Evolutionary conservation across 2,113 vertebrate genomes (phyloP).

Genomic region (Macrotus californicus): DNA sequence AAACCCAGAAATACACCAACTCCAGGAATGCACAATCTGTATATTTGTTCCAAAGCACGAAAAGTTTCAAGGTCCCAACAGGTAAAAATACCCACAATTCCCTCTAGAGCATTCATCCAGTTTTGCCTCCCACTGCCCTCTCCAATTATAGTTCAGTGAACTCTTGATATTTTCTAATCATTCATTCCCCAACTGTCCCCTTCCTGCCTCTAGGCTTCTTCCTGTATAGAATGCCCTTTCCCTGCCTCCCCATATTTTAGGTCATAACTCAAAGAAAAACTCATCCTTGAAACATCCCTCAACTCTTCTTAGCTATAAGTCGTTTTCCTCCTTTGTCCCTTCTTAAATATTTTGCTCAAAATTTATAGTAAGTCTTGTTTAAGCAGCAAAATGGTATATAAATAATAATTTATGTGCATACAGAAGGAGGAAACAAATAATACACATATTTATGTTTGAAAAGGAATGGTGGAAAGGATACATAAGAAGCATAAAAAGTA

Average conservation of each 20-base stretch:
- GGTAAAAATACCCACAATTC: not conserved
- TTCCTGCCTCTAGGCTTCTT: not conserved
- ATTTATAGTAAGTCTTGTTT: not conserved
- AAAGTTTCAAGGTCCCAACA: not conserved
- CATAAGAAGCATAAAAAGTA: not conserved
- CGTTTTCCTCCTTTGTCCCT: not conserved
- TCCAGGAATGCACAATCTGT: not conserved
- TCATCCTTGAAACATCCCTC: not conserved
- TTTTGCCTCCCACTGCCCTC: not conserved
- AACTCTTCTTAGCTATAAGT: not conserved
- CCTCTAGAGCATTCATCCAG: not conserved
- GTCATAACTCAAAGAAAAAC: not conserved
- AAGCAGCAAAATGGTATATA: not conserved
- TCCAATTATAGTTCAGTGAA: not conserved
- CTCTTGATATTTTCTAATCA: not conserved
- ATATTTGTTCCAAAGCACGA: not conserved
- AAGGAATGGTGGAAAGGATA: not conserved
- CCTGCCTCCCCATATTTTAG: not conserved
- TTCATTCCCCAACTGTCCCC: not conserved
- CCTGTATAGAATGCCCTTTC: not conserved
- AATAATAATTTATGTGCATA: not conserved
- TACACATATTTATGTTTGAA: not conserved
- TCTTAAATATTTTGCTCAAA: not conserved
- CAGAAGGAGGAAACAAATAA: not conserved
- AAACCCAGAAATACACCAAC: not conserved